These are phyloP conservation scores for Pocillopora damicornis DNA, from an alignment of 64 coral and sea anemone species.

Conservation along the genomic window DNA sequence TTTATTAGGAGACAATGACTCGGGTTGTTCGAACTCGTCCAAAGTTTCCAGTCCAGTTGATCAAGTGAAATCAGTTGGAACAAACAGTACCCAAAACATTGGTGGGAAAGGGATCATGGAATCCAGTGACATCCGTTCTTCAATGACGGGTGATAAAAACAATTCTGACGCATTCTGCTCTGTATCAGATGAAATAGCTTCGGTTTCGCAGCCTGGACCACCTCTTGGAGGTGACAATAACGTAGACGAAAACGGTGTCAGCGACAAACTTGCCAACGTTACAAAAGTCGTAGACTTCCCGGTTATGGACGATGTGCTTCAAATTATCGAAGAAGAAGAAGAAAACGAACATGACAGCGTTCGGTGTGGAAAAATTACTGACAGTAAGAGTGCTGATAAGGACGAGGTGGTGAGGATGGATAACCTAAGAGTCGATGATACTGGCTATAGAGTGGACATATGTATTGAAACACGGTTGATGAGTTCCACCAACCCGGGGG, in stretches of 20 bases:
- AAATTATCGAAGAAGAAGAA: constrained; percentile 16
- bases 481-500: not conserved
- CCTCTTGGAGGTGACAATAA: not conserved
- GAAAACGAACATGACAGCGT: not conserved
- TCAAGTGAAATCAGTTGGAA: not conserved
- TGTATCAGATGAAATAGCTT: not conserved
- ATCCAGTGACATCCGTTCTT: not conserved
- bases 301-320: constrained; percentile 4
- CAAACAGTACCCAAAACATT: not conserved
- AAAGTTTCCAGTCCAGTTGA: not conserved
- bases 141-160: not conserved
- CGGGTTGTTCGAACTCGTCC: not conserved
- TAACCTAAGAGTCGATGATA: not conserved
- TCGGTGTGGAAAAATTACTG: not conserved
- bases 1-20: not conserved
- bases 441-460: too few relatives aligned
- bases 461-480: too few relatives aligned
- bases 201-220: not conserved
- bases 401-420: not conserved
- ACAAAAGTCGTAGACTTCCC: not conserved
- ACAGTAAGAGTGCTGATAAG: not conserved
- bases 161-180: not conserved
- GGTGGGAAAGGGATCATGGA: not conserved
- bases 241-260: too few relatives aligned
- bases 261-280: not conserved